These are phyloP conservation scores for Rhabdomys pumilio DNA, from an alignment of 2,797 vertebrate species.

Conservation along the genomic window DNA sequence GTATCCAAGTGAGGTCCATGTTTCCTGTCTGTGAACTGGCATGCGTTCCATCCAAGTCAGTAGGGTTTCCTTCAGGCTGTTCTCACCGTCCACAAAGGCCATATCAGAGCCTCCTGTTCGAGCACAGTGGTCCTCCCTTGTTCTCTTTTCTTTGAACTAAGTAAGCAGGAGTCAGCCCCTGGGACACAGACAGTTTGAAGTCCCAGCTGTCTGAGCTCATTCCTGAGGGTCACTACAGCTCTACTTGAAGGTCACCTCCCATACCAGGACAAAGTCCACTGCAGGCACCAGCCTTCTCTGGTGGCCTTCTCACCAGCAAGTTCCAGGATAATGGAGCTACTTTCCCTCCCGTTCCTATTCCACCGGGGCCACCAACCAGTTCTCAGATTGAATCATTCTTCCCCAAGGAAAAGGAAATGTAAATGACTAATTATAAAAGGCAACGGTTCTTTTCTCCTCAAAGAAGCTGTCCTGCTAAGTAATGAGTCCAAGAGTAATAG, in stretches of 20 bases:
- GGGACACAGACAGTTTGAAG: neutral
- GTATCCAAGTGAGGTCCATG: fast-evolving
- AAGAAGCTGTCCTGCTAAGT: constrained; percentile 70
- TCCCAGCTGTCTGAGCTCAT: neutral
- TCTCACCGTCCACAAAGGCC: fast-evolving
- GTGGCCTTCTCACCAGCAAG: neutral
- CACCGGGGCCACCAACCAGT: neutral
- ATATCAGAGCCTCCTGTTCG: neutral
- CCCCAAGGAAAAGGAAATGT: constrained; percentile 74
- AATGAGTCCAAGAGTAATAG: constrained; percentile 69
- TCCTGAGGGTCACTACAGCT: neutral
- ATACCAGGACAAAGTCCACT: neutral
- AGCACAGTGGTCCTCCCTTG: neutral
- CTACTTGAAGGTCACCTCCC: neutral
- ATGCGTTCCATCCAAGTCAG: fast-evolving
- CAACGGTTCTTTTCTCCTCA: constrained; percentile 42
- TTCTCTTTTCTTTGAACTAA: neutral
- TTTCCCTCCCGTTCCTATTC: neutral
- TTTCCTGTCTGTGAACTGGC: fast-evolving
- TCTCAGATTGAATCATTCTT: constrained; percentile 62
- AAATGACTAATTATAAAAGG: constrained; percentile 77
- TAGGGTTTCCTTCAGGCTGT: fast-evolving
- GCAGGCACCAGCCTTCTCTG: fast-evolving
- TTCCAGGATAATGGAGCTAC: neutral
- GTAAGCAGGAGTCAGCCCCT: neutral